phyloP scores from a whole-genome alignment of 2,797 vertebrate genomes.

The Tachyglossus aculeatus region DNA sequence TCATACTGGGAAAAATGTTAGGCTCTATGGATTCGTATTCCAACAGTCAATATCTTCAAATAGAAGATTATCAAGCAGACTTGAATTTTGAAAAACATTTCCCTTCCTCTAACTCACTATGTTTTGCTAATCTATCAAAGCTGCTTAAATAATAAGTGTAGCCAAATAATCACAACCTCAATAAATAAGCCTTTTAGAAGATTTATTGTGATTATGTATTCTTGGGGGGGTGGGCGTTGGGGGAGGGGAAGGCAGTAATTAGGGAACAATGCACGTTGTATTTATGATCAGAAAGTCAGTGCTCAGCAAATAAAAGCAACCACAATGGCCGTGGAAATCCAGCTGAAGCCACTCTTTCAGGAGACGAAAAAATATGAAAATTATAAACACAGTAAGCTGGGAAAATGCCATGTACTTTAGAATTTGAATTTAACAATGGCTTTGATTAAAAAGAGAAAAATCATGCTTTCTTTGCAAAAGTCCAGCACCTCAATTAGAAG shows the following conservation, averaged over 20 bases:
- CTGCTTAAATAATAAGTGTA: neutral
- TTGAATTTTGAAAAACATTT: neutral
- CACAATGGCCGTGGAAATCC: constrained; percentile 44
- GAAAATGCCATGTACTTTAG: constrained; percentile 20
- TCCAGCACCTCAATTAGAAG: constrained; percentile 2
- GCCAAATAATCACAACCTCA: neutral
- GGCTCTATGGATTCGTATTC: no score
- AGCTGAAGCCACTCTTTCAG: constrained; percentile 35
- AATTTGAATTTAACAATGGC: constrained; percentile 37
- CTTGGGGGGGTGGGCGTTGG: no score
- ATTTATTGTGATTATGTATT: constrained; percentile 9
- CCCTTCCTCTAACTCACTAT: neutral
- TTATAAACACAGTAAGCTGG: constrained; percentile 31
- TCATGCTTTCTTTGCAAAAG: neutral
- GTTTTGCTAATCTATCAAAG: neutral
- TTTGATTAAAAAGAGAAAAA: constrained; percentile 52
- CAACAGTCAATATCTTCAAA: neutral
- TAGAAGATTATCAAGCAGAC: neutral
- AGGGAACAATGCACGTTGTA: neutral
- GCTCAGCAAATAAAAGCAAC: constrained; percentile 15
- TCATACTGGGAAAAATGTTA: no score
- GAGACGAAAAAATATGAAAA: constrained; percentile 32
- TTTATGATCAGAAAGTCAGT: neutral
- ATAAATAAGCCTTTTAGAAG: neutral
- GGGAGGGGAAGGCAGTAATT: neutral